phyloP scores from a whole-genome alignment of 2,888 invertebrate species.

The Hoplodrina ambigua region DNA sequence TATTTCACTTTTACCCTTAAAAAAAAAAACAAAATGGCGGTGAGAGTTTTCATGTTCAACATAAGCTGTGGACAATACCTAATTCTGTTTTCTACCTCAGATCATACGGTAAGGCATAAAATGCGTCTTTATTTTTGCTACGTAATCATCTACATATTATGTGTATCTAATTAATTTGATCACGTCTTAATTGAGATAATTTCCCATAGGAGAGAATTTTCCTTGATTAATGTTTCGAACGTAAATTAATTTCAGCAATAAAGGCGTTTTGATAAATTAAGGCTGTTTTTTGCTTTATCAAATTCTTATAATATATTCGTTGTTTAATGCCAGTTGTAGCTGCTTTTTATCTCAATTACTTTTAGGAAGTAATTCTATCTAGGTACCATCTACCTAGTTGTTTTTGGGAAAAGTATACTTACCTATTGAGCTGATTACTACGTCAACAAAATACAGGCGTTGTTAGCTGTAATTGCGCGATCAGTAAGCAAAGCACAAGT shows the following conservation, averaged over 20 bases:
- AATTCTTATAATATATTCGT: background rate
- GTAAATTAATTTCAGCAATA: constrained; percentile 19
- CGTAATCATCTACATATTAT: constrained; percentile 3
- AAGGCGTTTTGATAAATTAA: constrained; percentile 15
- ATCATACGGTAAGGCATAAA: background rate
- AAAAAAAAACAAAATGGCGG: background rate
- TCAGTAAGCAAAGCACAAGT: constrained; percentile 15
- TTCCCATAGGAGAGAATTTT: constrained; percentile 41
- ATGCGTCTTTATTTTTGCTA: background rate
- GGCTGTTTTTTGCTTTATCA: background rate
- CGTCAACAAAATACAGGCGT: too few species aligned
- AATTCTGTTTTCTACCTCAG: background rate
- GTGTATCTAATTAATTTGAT: constrained; percentile 22
- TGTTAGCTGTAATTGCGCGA: background rate
- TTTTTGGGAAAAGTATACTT: too few species aligned
- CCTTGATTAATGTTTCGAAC: constrained; percentile 29
- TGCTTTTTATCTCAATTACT: background rate
- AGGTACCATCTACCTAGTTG: too few species aligned
- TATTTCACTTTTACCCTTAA: too few species aligned
- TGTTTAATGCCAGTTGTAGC: background rate
- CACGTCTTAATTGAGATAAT: constrained; percentile 35
- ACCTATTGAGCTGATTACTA: too few species aligned
- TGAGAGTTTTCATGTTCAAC: background rate
- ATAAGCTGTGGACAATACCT: too few species aligned
- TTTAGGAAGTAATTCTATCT: too few species aligned